Conservation (phyloP, 2,797 vertebrate species). For the Scomberomorus guttatus region DNA sequence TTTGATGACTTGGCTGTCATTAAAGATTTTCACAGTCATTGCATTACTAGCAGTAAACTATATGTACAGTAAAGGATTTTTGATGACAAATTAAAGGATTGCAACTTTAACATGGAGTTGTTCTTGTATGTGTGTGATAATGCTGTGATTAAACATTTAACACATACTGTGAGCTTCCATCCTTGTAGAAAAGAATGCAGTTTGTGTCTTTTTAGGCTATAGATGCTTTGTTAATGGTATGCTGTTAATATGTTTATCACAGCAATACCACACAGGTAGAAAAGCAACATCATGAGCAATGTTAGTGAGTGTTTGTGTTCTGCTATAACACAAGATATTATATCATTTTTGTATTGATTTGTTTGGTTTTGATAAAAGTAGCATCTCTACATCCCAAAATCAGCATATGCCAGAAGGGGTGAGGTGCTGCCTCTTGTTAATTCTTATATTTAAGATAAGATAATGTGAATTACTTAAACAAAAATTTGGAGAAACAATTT, state of each 20-base stretch:
- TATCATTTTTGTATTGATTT: neutral
- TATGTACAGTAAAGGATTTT: neutral
- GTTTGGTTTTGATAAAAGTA: neutral
- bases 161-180: neutral
- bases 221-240: neutral
- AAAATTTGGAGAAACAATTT: too few relatives aligned
- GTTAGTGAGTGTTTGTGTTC: neutral
- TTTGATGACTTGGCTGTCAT: neutral
- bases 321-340: neutral
- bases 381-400: neutral
- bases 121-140: constrained; percentile 61
- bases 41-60: neutral
- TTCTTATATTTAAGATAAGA: constrained; percentile 3
- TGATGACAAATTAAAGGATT: constrained; percentile 47
- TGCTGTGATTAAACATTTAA: constrained; percentile 52
- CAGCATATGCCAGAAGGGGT: neutral
- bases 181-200: neutral
- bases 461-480: neutral
- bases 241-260: constrained; percentile 46
- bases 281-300: constrained; percentile 61
- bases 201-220: constrained; percentile 4
- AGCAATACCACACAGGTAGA: constrained; percentile 61
- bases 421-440: neutral
- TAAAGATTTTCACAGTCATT: neutral
- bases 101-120: constrained; percentile 67